Percentiles rank a stretch among this genome's conserved stretches.
Evolutionary conservation across 2,113 vertebrate species (phyloP).

Genomic region (Toxostoma redivivum): DNA sequence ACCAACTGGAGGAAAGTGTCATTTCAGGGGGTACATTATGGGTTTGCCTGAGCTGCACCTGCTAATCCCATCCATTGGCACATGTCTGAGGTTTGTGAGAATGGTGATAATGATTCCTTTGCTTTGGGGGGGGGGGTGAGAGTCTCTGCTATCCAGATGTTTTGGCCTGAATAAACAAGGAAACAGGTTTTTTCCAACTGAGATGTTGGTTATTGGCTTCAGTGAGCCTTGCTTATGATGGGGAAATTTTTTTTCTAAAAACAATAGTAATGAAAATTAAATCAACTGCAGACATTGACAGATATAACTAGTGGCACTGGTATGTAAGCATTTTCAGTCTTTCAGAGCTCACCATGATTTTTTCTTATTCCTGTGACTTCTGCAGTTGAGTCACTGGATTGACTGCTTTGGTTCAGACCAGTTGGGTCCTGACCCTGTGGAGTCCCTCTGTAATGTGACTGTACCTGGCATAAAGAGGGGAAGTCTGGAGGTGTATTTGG

Average conservation of each 20-base stretch:
- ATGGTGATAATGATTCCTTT: not conserved
- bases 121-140: not conserved
- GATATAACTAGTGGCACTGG: rapidly evolving
- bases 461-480: not conserved
- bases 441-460: not conserved
- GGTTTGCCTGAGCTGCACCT: not conserved
- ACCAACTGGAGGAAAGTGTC: not conserved
- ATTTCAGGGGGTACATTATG: not conserved
- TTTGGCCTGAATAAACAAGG: not conserved
- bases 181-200: not conserved
- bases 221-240: not conserved
- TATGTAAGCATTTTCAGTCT: not conserved
- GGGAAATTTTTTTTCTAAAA: not conserved
- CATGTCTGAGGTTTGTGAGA: not conserved
- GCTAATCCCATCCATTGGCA: not conserved
- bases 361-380: not conserved
- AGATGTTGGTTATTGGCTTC: not conserved
- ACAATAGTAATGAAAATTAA: not conserved
- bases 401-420: not conserved
- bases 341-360: not conserved
- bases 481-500: not conserved
- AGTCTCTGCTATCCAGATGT: not conserved
- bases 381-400: not conserved
- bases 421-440: rapidly evolving
- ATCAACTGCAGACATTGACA: not conserved